Evolutionary conservation across 2,113 vertebrate genomes (phyloP).

Genomic region (Menidia beryllina): DNA sequence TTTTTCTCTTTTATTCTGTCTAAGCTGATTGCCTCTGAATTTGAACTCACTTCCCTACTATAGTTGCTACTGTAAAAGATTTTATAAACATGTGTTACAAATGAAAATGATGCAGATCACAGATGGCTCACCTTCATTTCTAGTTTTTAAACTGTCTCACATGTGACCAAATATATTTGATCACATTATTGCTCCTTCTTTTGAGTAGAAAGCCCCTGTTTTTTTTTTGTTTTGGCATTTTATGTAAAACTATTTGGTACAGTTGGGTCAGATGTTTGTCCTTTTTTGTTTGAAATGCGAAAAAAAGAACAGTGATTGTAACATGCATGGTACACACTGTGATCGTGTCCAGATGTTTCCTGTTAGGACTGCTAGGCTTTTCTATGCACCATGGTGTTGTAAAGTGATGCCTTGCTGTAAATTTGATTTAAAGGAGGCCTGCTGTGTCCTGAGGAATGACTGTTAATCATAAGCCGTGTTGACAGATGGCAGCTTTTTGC

Average conservation of each 20-base stretch:
- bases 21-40: slow-evolving; percentile 28
- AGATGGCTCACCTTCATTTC: slow-evolving; percentile 14
- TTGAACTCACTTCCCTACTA: slow-evolving; percentile 12
- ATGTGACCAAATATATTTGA: slow-evolving; percentile 12
- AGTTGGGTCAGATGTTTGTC: slow-evolving; percentile 60
- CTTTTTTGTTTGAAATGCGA: slow-evolving; percentile 46
- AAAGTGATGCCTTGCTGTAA: slow-evolving; percentile 43
- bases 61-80: slow-evolving; percentile 29
- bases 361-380: slow-evolving; percentile 46
- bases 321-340: slow-evolving; percentile 34
- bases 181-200: slow-evolving; percentile 16
- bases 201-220: slow-evolving; percentile 9
- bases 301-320: slow-evolving; percentile 55
- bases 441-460: slow-evolving; percentile 19
- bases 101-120: slow-evolving; percentile 20
- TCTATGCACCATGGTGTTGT: slow-evolving; percentile 29
- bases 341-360: slow-evolving; percentile 76
- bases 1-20: slow-evolving; percentile 22
- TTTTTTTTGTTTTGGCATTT: slow-evolving; percentile 35
- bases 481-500: slow-evolving; percentile 11
- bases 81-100: slow-evolving; percentile 12
- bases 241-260: slow-evolving; percentile 28
- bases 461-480: slow-evolving; percentile 19
- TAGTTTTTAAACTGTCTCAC: background rate
- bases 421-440: slow-evolving; percentile 27